Conservation (phyloP, 64 coral and sea anemone genomes). For the Dendronephthya gigantea region DNA sequence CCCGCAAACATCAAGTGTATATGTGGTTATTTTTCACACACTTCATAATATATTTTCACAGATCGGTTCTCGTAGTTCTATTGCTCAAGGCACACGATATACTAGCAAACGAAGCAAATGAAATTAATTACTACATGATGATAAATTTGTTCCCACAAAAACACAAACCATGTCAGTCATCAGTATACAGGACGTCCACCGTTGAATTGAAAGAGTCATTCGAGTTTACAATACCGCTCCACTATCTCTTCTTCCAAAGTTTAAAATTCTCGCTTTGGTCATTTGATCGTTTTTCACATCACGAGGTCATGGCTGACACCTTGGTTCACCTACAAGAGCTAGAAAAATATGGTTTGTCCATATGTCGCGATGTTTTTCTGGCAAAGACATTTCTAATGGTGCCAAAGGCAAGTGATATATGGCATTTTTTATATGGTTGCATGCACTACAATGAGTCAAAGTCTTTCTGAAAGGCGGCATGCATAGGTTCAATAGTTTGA, state of each 20-base stretch:
- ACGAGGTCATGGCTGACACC: not conserved
- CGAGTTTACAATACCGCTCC: not conserved
- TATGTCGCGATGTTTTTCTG: not conserved
- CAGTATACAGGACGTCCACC: not conserved
- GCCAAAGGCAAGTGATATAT: not conserved
- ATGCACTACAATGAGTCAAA: no score
- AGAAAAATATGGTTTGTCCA: not conserved
- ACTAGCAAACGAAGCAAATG: not conserved
- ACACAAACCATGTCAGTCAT: not conserved
- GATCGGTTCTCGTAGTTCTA: not conserved
- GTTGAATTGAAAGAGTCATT: not conserved
- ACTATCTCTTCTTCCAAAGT: not conserved
- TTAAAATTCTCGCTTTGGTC: slow-evolving; percentile 1
- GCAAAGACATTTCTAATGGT: not conserved
- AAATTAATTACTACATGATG: not conserved
- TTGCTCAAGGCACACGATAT: not conserved
- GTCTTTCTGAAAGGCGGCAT: not conserved
- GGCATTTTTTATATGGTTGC: no score
- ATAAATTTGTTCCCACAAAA: not conserved
- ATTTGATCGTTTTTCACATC: slow-evolving; percentile 16
- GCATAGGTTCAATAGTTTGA: not conserved
- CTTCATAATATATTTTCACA: not conserved
- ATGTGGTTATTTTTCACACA: not conserved
- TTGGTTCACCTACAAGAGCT: not conserved
- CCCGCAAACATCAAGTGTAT: no score